Base-by-base conservation (phyloP, 1,140 invertebrate species). In the Andricus grossulariae region DNA sequence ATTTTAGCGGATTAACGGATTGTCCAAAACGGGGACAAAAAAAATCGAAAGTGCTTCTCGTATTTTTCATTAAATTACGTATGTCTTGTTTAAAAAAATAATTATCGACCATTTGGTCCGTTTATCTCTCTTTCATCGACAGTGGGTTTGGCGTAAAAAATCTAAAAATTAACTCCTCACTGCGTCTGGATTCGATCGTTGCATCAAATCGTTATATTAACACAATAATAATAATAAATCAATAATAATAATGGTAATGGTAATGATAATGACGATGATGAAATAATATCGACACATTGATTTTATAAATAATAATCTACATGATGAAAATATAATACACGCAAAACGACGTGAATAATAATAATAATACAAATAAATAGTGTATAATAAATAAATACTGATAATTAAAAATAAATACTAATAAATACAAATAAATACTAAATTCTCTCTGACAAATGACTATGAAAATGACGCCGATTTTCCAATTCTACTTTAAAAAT, bases 141-240 rank as follows among this genome's bases (percentile, higher is more conserved):
- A 25, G 57, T 25, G 13, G 25, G 16, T 60, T 49, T 55, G 5
- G 13, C 55, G 50, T 78, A 71, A 74, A 78, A 74, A 54, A 71
- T 74, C 18, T 70, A n/a, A 15, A 71, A 72, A 76, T 66, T 21
- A 72, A 78, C 45, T 21, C 57, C 25, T 11, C 18, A n/a, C 73
- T 60, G 25, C 60, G 15, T 57, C 71, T 52, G 60, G 60, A 72
- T 71, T 21, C 66, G 72, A 77, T 90, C 87, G 87, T 90, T 88
- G 88, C 86, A 87, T 84, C 79, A 76, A 86, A 79, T 90, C 86
- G 86, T 90, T 88, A 86, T 87, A 87, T 84, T 78, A 81, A 80
- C 80, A 79, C 74, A 88, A 84, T 85, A 73, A 84, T 82, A 83
- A 82, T 79, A 18, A 73, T 78, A 50, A 11, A 77, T 77, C 76